Evolutionary conservation across 1,140 invertebrate species (phyloP).

Genomic region (Coptotermes formosanus): DNA sequence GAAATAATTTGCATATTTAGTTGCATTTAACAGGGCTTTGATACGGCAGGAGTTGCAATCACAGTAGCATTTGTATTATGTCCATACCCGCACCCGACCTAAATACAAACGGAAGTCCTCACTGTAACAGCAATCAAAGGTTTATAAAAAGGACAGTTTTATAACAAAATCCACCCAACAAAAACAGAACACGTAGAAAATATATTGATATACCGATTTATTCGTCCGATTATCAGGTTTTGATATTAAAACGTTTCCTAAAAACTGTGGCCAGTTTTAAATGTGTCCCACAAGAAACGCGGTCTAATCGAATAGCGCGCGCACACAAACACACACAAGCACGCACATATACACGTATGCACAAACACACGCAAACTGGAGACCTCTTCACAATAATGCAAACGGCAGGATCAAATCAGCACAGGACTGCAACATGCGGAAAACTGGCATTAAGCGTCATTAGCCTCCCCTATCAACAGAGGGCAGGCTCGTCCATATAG

Average conservation of each 20-base stretch:
- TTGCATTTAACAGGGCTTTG: neutral
- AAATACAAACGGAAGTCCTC: neutral
- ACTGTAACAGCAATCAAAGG: neutral
- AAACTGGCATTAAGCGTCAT: conserved; percentile 24
- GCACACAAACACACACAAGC: neutral
- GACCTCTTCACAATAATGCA: conserved; percentile 10
- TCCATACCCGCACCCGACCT: neutral
- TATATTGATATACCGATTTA: conserved; percentile 15
- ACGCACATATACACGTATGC: too few relatives aligned
- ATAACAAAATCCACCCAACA: conserved; percentile 3
- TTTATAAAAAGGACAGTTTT: conserved; percentile 17
- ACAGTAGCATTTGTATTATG: neutral
- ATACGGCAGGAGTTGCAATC: neutral
- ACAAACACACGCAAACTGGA: neutral
- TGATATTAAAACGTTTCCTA: neutral
- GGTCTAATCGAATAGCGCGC: neutral
- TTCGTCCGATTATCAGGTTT: neutral
- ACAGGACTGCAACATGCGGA: neutral
- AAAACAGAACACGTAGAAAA: neutral
- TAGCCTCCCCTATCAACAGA: conserved; percentile 24
- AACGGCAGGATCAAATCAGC: conserved; percentile 15
- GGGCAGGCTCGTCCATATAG: conserved; percentile 18
- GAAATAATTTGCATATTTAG: conserved; percentile 10
- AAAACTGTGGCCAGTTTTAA: conserved; percentile 11
- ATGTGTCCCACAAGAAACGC: conserved; percentile 26